Evolutionary conservation across 1,140 invertebrate genomes (phyloP), one percentile per base, ranked within the genome.

Genomic region (Brachionus plicatilis): DNA sequence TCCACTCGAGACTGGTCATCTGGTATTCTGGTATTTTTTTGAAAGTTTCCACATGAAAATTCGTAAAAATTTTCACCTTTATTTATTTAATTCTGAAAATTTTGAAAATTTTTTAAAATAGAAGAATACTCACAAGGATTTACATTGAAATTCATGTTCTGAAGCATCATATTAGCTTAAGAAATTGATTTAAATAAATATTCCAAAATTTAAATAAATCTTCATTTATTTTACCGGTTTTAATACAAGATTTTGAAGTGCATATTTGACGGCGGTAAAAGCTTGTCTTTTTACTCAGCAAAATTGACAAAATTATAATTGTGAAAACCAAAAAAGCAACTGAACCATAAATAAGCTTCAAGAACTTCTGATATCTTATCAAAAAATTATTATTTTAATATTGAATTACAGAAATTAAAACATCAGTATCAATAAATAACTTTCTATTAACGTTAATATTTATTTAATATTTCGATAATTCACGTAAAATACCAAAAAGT

Each of bases 131-230:
- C 47, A 80, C 78, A 80, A 33, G 78, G 78, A 33, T 80, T 47
- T 17, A 80, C 24, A 8, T 47, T 53, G 1, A 37, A n/a, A 50
- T 80, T 47, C n/a, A 80, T 50, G 9, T 80, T 80, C 17, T 80
- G 50, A 33, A 80, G 41, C n/a, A 80, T 80, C 50, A 80, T 80
- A 27, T 80, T 80, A n/a, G 78, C 78, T 80, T 27, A 12, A 79
- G 7, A 50, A 80, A 56, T 60, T 60, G 5, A 60, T 60, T 60
- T 2, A 7, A 14, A n/a, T 7, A 53, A 53, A 53, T 53, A n/a
- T 53, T 53, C 33, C 20, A 60, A 4, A 72, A 6, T 72, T 70
- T 70, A 24, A 24, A 24, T 24, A 24, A 24, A 24, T 24, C 3
- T 43, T 1, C n/a, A 33, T 14, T 2, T 33, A 14, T 33, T 33